phyloP scores from a whole-genome alignment of 2,797 vertebrate species.

The Pteronotus mesoamericanus region DNA sequence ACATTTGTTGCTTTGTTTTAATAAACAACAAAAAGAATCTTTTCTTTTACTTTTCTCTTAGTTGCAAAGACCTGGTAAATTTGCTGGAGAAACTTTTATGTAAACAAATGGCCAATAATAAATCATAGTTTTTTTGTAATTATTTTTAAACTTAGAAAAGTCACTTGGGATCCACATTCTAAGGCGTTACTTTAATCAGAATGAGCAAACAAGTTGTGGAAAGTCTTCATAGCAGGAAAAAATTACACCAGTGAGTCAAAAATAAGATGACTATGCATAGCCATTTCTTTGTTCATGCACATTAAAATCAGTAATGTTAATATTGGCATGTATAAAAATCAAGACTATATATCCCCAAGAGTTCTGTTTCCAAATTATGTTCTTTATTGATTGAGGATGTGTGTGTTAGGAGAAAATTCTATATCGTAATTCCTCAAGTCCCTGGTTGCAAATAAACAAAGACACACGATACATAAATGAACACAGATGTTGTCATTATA shows the following conservation, averaged over 20 bases:
- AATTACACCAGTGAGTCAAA: background rate
- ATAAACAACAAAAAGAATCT: background rate
- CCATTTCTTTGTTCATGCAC: background rate
- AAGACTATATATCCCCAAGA: background rate
- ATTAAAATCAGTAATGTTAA: background rate
- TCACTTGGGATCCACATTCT: background rate
- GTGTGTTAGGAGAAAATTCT: background rate
- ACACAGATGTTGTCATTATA: background rate
- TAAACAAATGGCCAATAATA: background rate
- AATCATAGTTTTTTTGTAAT: background rate
- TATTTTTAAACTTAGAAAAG: slow-evolving; percentile 6
- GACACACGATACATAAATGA: background rate
- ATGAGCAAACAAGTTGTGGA: background rate
- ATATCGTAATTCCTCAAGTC: background rate
- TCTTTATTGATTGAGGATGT: background rate
- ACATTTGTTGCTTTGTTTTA: background rate
- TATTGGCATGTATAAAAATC: background rate
- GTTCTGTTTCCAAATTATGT: slow-evolving; percentile 15
- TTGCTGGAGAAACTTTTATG: background rate
- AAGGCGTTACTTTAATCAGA: background rate
- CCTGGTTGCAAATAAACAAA: slow-evolving; percentile 44
- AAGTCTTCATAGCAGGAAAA: background rate
- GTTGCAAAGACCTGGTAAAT: background rate
- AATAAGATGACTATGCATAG: background rate
- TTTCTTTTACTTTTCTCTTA: background rate